These are phyloP conservation scores for Paracentrotus lividus DNA, from an alignment of 53 echinoderm and acorn worm species.

Conservation along the genomic window DNA sequence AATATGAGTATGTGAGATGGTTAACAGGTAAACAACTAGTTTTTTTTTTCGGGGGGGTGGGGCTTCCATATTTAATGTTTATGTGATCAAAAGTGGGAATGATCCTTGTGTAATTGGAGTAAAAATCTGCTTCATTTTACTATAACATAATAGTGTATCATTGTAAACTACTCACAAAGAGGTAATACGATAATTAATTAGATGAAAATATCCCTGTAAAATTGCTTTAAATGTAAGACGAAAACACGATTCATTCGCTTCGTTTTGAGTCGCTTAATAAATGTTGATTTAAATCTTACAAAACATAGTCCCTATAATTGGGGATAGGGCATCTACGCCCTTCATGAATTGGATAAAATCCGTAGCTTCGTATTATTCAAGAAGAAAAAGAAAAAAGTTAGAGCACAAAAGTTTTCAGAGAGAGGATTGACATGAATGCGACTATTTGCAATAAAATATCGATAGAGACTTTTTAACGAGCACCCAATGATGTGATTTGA, in stretches of 20 bases:
- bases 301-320: conserved; percentile 45
- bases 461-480: conserved; percentile 1
- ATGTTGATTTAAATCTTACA: conserved; percentile 45
- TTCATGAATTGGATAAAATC: background rate
- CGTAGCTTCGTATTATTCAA: conserved; percentile 16
- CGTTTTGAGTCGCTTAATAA: conserved; percentile 40
- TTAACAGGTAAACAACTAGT: too few species aligned
- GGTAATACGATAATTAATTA: conserved; percentile 36
- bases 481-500: conserved; percentile 38
- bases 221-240: background rate
- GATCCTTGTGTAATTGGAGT: background rate
- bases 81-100: conserved; percentile 22
- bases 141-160: background rate
- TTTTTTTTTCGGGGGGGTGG: too few species aligned
- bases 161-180: conserved; percentile 5
- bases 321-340: conserved; percentile 14
- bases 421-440: background rate
- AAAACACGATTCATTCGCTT: conserved; percentile 2
- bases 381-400: background rate
- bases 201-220: conserved; percentile 21
- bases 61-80: background rate
- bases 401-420: background rate
- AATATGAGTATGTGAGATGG: too few species aligned
- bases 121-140: background rate
- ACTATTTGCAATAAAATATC: background rate